Percentiles rank a stretch among this genome's conserved stretches.
These are phyloP conservation scores for Mystacides longicornis DNA, from an alignment of 2,888 invertebrate genomes.

Conservation along the genomic window DNA sequence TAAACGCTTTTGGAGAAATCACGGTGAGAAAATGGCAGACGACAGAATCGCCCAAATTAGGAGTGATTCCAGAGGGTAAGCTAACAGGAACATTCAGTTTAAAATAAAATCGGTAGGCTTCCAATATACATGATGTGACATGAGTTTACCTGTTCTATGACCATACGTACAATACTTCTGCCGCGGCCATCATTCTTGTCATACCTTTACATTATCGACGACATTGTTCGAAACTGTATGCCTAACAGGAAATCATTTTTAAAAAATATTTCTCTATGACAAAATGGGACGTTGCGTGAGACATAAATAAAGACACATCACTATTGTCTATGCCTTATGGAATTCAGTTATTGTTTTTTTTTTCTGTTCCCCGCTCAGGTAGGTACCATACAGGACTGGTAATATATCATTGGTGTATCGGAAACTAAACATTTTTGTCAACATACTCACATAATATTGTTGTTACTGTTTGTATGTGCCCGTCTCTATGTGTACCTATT, in stretches of 20 bases:
- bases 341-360: not conserved
- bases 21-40: too few relatives aligned
- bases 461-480: not conserved
- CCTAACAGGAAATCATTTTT: not conserved
- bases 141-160: too few relatives aligned
- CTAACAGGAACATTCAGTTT: too few relatives aligned
- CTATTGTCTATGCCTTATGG: not conserved
- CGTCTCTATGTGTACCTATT: not conserved
- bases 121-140: too few relatives aligned
- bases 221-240: not conserved
- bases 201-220: not conserved
- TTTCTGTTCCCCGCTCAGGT: not conserved
- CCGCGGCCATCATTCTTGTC: not conserved
- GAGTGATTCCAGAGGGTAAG: too few relatives aligned
- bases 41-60: too few relatives aligned
- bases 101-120: too few relatives aligned
- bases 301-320: not conserved
- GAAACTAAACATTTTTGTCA: constrained; percentile 1
- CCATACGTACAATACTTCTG: too few relatives aligned
- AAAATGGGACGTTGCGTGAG: not conserved
- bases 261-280: not conserved
- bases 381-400: not conserved
- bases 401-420: not conserved
- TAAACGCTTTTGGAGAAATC: too few relatives aligned
- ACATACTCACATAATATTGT: not conserved